Conservation (phyloP, 2,797 vertebrate species). For the Melanotaenia trifasciata region DNA sequence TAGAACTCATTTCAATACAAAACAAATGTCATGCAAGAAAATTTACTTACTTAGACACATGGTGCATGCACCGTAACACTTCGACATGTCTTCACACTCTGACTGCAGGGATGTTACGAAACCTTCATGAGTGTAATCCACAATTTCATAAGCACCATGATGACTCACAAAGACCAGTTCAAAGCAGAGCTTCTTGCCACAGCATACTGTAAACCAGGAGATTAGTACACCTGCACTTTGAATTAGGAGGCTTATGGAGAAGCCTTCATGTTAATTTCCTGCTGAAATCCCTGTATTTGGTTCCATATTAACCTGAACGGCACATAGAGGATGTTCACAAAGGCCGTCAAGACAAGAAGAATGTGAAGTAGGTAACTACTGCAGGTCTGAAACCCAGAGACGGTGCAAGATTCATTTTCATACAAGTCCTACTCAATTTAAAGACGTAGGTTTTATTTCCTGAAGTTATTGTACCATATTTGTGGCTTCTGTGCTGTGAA, state of each 20-base stretch:
- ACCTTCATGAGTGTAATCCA: slow-evolving; percentile 39
- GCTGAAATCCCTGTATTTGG: slow-evolving; percentile 57
- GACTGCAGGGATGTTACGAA: slow-evolving; percentile 40
- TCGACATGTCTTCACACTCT: neutral
- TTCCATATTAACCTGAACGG: slow-evolving; percentile 60
- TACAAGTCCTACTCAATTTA: slow-evolving; percentile 49
- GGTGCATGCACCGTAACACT: neutral
- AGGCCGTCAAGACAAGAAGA: slow-evolving; percentile 16
- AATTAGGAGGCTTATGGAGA: slow-evolving; percentile 50
- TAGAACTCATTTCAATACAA: slow-evolving; percentile 19
- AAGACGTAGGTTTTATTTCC: slow-evolving; percentile 50
- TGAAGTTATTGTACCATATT: slow-evolving; percentile 33
- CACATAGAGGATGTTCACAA: slow-evolving; percentile 26
- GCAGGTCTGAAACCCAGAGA: slow-evolving; percentile 32
- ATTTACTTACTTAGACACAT: neutral
- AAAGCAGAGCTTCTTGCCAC: slow-evolving; percentile 49
- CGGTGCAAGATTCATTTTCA: slow-evolving; percentile 46
- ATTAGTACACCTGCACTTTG: slow-evolving; percentile 70
- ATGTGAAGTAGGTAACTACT: slow-evolving; percentile 20
- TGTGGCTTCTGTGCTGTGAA: slow-evolving; percentile 40
- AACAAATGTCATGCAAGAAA: slow-evolving; percentile 2
- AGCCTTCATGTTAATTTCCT: slow-evolving; percentile 61
- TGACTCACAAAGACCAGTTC: slow-evolving; percentile 61
- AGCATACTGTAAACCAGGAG: slow-evolving; percentile 29
- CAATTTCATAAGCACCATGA: slow-evolving; percentile 21